phyloP scores from a whole-genome alignment of 2,797 vertebrate species.

The Sternotherus odoratus region DNA sequence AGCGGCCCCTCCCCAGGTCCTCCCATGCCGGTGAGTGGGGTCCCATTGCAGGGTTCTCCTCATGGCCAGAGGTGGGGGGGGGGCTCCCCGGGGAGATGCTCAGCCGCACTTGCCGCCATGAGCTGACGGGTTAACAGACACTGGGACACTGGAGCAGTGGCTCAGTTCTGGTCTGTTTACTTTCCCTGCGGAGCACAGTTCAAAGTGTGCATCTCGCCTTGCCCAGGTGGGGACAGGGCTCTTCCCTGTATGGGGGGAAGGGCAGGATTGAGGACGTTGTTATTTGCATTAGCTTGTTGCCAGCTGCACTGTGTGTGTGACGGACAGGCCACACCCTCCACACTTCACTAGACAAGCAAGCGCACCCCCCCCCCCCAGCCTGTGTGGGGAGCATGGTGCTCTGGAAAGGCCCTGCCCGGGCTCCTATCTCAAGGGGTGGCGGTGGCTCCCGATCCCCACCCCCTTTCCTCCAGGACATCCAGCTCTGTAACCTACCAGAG shows the following conservation, averaged over 20 bases:
- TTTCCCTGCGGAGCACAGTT: slow-evolving; percentile 9
- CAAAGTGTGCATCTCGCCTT: neutral
- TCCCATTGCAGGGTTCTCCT: neutral
- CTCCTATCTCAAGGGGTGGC: neutral
- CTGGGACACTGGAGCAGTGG: neutral
- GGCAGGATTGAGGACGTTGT: neutral
- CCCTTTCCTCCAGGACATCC: neutral
- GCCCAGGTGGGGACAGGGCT: neutral
- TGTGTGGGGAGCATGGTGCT: neutral
- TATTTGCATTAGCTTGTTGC: neutral
- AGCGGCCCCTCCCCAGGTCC: neutral
- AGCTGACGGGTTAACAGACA: neutral
- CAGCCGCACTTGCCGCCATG: neutral
- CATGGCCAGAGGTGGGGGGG: no score
- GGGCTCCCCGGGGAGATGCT: neutral
- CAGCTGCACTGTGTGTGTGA: neutral
- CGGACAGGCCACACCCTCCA: neutral
- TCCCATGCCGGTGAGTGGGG: neutral
- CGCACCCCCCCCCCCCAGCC: neutral
- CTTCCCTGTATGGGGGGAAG: neutral
- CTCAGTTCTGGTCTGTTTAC: neutral
- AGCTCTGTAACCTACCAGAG: neutral
- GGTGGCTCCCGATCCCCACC: neutral
- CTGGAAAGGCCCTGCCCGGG: neutral
- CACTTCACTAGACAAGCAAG: neutral